phyloP scores from a whole-genome alignment of 2,113 vertebrate species.

The Petroica traversi region DNA sequence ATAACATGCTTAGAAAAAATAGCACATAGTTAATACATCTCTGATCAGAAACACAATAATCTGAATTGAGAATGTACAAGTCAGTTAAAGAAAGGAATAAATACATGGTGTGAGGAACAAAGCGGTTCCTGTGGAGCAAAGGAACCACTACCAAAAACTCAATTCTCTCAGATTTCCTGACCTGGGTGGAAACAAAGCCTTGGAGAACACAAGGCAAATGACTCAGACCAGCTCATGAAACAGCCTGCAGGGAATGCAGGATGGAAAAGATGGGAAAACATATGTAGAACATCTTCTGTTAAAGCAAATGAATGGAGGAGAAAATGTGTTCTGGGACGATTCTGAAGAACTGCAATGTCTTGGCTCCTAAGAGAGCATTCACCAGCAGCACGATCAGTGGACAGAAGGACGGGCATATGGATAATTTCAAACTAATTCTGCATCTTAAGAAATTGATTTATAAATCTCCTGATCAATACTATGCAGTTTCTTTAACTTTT shows the following conservation, averaged over 20 bases:
- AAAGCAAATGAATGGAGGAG: not conserved
- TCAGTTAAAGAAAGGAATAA: not conserved
- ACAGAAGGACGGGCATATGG: not conserved
- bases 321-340: not conserved
- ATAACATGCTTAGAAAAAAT: not conserved
- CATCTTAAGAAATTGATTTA: not conserved
- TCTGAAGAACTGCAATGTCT: not conserved
- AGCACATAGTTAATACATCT: not conserved
- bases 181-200: not conserved
- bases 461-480: not conserved
- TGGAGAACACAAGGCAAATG: not conserved
- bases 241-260: not conserved
- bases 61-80: not conserved
- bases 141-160: not conserved
- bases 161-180: not conserved
- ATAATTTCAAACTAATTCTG: not conserved
- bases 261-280: not conserved
- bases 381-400: not conserved
- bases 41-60: not conserved
- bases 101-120: not conserved
- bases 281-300: not conserved
- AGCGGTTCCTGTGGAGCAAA: not conserved
- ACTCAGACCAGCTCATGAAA: not conserved
- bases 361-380: not conserved
- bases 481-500: not conserved